A percentile compares a stretch with the other conserved stretches of the same genome.
Evolutionary conservation across 2,113 vertebrate species (phyloP).

Genomic region (Brachypodius melanocephalos): DNA sequence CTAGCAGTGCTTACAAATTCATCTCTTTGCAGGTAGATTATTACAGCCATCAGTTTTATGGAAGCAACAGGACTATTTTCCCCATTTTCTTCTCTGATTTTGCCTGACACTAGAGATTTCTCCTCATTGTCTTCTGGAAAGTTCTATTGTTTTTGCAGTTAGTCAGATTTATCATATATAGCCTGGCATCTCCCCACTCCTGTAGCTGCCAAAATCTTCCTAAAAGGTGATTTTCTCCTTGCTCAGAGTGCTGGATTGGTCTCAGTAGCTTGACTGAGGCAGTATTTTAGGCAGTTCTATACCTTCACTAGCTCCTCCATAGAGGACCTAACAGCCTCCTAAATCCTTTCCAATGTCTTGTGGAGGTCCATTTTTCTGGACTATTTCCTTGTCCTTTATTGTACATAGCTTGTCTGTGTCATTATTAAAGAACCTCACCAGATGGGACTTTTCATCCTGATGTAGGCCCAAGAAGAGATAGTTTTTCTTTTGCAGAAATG

Average conservation of each 20-base stretch:
- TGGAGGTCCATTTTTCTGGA: neutral
- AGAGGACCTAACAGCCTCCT: neutral
- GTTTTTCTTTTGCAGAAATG: neutral
- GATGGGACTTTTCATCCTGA: neutral
- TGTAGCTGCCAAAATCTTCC: neutral
- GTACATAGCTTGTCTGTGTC: neutral
- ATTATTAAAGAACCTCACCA: neutral
- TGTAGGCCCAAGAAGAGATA: neutral
- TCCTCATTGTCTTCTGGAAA: neutral
- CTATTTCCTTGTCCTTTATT: neutral
- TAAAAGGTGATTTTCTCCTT: neutral
- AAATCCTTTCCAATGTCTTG: neutral
- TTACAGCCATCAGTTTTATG: fast-evolving
- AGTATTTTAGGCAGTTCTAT: neutral
- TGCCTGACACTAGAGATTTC: neutral
- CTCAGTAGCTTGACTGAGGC: neutral
- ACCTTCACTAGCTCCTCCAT: neutral
- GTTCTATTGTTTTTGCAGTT: neutral
- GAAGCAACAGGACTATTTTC: neutral
- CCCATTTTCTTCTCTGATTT: neutral
- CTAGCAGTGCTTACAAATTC: neutral
- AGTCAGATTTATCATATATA: neutral
- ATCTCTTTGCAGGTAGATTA: neutral
- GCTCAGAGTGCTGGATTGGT: neutral
- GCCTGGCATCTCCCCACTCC: neutral